phyloP scores from a whole-genome alignment of 2,113 vertebrate species.

The Callopanchax toddi region DNA sequence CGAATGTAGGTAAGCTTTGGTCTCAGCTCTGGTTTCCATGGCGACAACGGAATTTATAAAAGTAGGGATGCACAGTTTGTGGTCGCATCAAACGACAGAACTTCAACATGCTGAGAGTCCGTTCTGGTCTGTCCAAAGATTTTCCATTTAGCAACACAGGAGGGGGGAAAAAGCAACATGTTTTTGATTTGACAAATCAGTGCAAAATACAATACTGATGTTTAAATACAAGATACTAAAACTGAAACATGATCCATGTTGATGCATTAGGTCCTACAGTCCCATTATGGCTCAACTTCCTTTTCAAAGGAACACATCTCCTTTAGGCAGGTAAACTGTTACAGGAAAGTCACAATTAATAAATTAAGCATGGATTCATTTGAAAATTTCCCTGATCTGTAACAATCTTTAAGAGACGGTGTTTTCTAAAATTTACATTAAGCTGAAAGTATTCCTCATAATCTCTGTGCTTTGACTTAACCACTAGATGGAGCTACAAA shows the following conservation, averaged over 20 bases:
- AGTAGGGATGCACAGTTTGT: conserved; percentile 15
- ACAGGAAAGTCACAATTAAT: conserved; percentile 2
- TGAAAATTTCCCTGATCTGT: neutral
- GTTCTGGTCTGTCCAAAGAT: conserved; percentile 2
- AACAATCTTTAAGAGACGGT: too few relatives aligned
- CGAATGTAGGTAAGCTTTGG: conserved; percentile 49
- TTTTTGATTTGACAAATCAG: conserved; percentile 32
- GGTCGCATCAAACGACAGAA: conserved; percentile 16
- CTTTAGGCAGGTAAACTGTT: conserved; percentile 17
- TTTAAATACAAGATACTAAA: conserved; percentile 34
- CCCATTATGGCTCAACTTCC: conserved; percentile 61
- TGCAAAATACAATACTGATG: conserved; percentile 34
- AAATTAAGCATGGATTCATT: neutral
- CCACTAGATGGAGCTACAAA: conserved; percentile 58
- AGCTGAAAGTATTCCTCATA: neutral
- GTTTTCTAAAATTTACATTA: too few relatives aligned
- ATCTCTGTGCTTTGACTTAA: neutral
- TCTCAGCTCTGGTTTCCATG: conserved; percentile 24
- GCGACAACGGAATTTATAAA: conserved; percentile 22
- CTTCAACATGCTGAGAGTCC: neutral
- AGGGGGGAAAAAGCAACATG: conserved; percentile 8
- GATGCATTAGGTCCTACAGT: conserved; percentile 29
- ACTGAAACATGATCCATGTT: conserved; percentile 43
- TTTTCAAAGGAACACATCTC: conserved; percentile 15
- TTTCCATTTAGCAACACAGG: conserved; percentile 4